phyloP scores from a whole-genome alignment of 1,140 invertebrate species.

The Brachionus asplanchnoidis region DNA sequence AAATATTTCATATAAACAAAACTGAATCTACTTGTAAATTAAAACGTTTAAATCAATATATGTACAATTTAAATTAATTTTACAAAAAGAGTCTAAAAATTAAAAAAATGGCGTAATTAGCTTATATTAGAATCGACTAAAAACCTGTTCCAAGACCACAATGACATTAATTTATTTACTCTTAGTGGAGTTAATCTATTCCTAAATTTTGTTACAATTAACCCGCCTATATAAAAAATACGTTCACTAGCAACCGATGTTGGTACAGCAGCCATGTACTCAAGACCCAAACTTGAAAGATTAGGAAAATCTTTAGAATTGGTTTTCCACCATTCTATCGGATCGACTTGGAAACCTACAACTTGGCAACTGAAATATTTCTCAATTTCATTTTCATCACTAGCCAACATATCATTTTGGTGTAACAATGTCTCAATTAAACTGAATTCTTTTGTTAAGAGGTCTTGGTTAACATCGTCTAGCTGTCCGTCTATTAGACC shows the following conservation, averaged over 20 bases:
- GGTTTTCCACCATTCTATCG: not conserved
- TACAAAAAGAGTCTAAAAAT: not conserved
- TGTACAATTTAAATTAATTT: not conserved
- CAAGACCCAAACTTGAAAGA: not conserved
- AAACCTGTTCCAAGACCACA: not conserved
- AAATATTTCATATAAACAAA: not conserved
- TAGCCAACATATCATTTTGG: not conserved
- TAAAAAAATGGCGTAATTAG: not conserved
- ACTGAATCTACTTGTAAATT: not conserved
- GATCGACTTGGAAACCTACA: not conserved
- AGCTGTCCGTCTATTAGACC: not conserved
- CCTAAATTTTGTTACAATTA: not conserved
- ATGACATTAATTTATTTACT: not conserved
- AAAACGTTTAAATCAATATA: not conserved
- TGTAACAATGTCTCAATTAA: not conserved
- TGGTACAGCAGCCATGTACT: not conserved
- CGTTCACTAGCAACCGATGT: not conserved
- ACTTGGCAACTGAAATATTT: not conserved
- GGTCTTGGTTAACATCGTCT: not conserved
- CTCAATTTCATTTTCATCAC: not conserved
- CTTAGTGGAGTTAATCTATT: not conserved
- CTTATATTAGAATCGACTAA: not conserved
- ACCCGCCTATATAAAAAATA: not conserved
- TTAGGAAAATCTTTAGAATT: slow-evolving; percentile 4
- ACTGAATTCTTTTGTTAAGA: not conserved